phyloP scores from a whole-genome alignment of 2,113 vertebrate species.

The Mobula birostris region DNA sequence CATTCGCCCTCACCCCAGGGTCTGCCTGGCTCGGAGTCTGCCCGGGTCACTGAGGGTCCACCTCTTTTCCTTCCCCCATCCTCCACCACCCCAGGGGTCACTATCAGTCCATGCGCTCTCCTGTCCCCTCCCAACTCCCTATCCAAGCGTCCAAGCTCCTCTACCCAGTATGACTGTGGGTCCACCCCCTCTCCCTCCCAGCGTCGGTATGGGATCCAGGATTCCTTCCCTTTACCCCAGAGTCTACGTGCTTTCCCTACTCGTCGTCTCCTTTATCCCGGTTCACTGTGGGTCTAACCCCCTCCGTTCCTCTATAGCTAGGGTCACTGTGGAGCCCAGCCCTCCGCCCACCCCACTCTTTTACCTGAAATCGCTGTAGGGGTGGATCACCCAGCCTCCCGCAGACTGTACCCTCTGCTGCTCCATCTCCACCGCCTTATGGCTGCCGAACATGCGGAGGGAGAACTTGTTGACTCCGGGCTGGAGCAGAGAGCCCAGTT shows the following conservation, averaged over 20 bases:
- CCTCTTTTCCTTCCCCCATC: background rate
- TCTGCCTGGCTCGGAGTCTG: too few species aligned
- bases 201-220: too few species aligned
- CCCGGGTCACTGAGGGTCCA: too few species aligned
- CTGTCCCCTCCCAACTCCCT: too few species aligned
- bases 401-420: conserved; percentile 86
- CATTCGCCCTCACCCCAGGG: too few species aligned
- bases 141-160: too few species aligned
- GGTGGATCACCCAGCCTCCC: conserved; percentile 87
- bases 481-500: conserved; percentile 83
- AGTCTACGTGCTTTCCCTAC: too few species aligned
- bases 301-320: background rate
- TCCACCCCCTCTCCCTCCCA: background rate
- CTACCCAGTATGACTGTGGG: too few species aligned
- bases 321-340: background rate
- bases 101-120: too few species aligned
- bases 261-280: too few species aligned
- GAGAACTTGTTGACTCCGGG: conserved; percentile 97
- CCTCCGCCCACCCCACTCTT: background rate
- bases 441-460: conserved; percentile 89
- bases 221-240: too few species aligned
- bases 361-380: conserved; percentile 95
- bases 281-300: background rate
- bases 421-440: conserved; percentile 88
- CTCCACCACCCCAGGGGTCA: background rate